Evolutionary conservation across 2,888 invertebrate species (phyloP).

Genomic region (Altica lythri): DNA sequence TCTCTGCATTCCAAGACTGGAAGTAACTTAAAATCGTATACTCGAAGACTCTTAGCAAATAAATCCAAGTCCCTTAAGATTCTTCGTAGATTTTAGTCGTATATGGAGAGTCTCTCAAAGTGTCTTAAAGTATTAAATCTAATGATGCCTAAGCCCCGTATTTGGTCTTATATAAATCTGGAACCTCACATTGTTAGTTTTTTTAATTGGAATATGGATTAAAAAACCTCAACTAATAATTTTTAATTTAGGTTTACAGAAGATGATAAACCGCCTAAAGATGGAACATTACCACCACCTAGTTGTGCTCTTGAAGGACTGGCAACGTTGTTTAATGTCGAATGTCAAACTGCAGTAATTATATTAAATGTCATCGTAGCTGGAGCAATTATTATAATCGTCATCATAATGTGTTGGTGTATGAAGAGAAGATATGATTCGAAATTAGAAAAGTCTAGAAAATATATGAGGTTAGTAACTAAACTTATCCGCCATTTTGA

Average conservation of each 20-base stretch:
- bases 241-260: conserved; percentile 73
- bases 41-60: too few relatives aligned
- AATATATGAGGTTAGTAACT: conserved; percentile 66
- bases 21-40: too few relatives aligned
- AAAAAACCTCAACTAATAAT: too few relatives aligned
- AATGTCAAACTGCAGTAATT: conserved; percentile 75
- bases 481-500: neutral
- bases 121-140: too few relatives aligned
- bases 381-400: conserved; percentile 62
- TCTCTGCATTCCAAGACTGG: too few relatives aligned
- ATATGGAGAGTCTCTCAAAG: too few relatives aligned
- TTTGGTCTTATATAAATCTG: too few relatives aligned
- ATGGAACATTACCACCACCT: conserved; percentile 65
- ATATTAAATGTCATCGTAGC: conserved; percentile 66
- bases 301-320: conserved; percentile 72
- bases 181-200: too few relatives aligned
- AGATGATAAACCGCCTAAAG: conserved; percentile 66
- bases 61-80: too few relatives aligned
- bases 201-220: too few relatives aligned
- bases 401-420: conserved; percentile 59
- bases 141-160: too few relatives aligned
- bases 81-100: too few relatives aligned
- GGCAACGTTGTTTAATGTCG: conserved; percentile 68
- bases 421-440: conserved; percentile 72
- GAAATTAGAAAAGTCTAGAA: conserved; percentile 68